phyloP scores from a whole-genome alignment of 2,113 vertebrate genomes.

The Circaetus cinerascens region DNA sequence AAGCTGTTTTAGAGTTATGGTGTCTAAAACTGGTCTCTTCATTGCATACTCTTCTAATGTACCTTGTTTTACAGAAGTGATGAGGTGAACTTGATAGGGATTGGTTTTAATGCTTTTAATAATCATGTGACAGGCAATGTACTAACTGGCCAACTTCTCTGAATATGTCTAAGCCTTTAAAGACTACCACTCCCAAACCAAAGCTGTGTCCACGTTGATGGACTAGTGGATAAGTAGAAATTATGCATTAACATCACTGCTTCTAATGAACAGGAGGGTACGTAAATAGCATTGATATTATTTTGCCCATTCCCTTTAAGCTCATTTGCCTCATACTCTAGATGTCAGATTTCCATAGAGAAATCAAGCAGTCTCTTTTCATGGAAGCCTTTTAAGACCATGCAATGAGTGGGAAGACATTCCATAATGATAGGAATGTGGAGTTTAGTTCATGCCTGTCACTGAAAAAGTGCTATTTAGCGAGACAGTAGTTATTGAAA shows the following conservation, averaged over 20 bases:
- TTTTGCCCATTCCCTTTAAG: not conserved
- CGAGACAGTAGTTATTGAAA: not conserved
- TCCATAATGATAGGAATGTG: not conserved
- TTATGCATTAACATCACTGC: not conserved
- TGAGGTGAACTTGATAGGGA: not conserved
- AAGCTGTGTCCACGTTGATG: rapidly evolving
- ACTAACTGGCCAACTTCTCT: not conserved
- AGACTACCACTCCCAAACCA: not conserved
- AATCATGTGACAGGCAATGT: rapidly evolving
- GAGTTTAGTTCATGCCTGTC: not conserved
- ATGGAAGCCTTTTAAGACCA: not conserved
- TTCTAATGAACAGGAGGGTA: not conserved
- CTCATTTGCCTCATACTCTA: not conserved
- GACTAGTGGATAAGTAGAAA: not conserved
- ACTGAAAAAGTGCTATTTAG: not conserved
- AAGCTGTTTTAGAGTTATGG: not conserved
- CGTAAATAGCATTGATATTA: not conserved
- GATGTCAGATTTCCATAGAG: not conserved
- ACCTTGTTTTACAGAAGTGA: not conserved
- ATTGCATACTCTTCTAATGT: not conserved
- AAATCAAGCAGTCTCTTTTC: not conserved
- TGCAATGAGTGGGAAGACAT: not conserved
- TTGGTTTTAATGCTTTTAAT: not conserved
- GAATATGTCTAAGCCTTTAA: not conserved
- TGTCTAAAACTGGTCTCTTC: not conserved